phyloP scores from a whole-genome alignment of 1,140 invertebrate genomes.

The Rhizoglyphus robini region DNA sequence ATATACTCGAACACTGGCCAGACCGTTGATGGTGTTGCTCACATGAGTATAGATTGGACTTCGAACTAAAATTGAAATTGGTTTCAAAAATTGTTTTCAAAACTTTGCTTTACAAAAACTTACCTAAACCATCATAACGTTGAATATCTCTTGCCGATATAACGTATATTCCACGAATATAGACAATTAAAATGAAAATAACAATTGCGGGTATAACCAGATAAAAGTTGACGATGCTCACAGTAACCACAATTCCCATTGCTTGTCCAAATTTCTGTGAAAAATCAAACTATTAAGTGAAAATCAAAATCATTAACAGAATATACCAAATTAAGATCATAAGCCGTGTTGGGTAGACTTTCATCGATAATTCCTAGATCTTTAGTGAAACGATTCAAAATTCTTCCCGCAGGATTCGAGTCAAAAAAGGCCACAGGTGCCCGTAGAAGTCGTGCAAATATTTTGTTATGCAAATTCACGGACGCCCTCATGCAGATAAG shows the following conservation, averaged over 20 bases:
- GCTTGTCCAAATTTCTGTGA: conserved; percentile 1
- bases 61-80: no score
- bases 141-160: conserved; percentile 70
- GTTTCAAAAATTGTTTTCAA: no score
- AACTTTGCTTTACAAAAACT: no score
- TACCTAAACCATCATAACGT: conserved; percentile 64
- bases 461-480: conserved; percentile 58
- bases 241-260: conserved; percentile 13
- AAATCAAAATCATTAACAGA: conserved; percentile 46
- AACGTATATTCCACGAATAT: conserved; percentile 55
- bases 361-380: no score
- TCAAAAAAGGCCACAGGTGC: conserved; percentile 78
- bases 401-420: conserved; percentile 51
- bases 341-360: conserved; percentile 28
- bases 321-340: conserved; percentile 24
- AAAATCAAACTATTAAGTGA: conserved; percentile 53
- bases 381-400: no score
- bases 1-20: conserved; percentile 38
- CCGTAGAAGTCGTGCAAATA: conserved; percentile 63
- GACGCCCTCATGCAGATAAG: conserved; percentile 61
- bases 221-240: conserved; percentile 26
- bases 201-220: conserved; percentile 51
- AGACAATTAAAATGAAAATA: conserved; percentile 42
- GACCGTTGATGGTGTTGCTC: conserved; percentile 37
- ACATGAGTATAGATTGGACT: no score